Evolutionary conservation across 2,113 vertebrate genomes (phyloP).

Genomic region (Oriolus oriolus): DNA sequence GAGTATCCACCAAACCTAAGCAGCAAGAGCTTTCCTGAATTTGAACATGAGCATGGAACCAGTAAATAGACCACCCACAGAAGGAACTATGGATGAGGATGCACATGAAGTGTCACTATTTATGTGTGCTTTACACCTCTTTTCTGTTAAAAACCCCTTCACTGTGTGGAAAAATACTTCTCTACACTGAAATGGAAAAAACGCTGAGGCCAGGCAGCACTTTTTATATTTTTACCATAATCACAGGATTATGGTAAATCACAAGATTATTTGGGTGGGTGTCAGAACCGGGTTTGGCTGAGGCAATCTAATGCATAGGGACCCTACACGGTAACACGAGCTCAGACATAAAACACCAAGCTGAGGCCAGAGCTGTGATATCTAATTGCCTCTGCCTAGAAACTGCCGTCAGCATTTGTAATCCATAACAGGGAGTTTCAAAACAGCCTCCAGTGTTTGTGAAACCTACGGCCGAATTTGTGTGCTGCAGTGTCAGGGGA

Average conservation of each 20-base stretch:
- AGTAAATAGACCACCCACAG: neutral
- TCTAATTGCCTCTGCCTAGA: neutral
- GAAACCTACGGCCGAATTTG: neutral
- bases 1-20: neutral
- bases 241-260: neutral
- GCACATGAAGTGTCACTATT: neutral
- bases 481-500: neutral
- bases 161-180: neutral
- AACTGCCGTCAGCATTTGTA: neutral
- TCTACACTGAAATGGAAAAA: neutral
- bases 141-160: neutral
- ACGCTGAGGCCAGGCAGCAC: neutral
- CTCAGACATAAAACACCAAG: neutral
- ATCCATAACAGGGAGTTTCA: neutral
- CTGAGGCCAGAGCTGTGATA: neutral
- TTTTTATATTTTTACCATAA: neutral
- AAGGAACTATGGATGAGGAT: neutral
- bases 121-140: neutral
- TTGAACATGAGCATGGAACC: neutral
- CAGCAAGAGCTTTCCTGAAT: neutral
- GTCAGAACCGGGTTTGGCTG: neutral
- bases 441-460: neutral
- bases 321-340: neutral
- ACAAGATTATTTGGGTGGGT: neutral
- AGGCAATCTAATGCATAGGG: neutral